Evolutionary conservation across 1,140 invertebrate genomes (phyloP), one percentile per base, ranked within the genome.

Genomic region (Cheumatopsyche charites): DNA sequence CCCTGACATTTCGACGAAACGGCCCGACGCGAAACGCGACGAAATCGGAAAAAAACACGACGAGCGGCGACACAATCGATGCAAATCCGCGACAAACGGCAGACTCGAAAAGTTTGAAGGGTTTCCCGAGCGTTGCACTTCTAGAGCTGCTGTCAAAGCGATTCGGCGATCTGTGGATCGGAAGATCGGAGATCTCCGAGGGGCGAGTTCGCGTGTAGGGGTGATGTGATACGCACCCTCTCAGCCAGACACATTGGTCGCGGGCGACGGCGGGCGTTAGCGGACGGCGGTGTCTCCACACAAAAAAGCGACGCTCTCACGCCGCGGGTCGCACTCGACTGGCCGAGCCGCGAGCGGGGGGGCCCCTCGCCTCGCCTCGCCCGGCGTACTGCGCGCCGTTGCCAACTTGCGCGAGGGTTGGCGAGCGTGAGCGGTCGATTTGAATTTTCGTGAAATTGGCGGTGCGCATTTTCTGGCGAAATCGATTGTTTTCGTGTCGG

Each of bases 211-310:
- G n/a, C n/a, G n/a, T 6, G 21, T 15, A 62, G 23, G 21, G 3
- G 58, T 1, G 23, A 25, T 26, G 58, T 4, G 11, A 5, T 23
- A 82, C 83, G 82, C 77, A 84, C 82, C 82, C 81, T 81, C 83
- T 83, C 82, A 84, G 82, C 83, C 83, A 84, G 84, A 84, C 83
- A 84, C 83, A 84, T 84, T 84, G 82, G 63, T 45, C 42, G 42
- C 63, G 63, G 63, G 42, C 42, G 63, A 41, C 63, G 36, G 63
- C 63, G 23, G 25, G 63, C 42, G 63, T 36, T 41, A 66, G 63
- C 63, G 63, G 63, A 29, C 41, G 45, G 42, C 63, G 63, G 42
- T 21, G 17, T 17, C 13, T 36, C 42, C 12, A 47, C 62, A 66
- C 63, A n/a, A 26, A 12, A 26, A 66, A 12, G 47, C 63, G 42